Evolutionary conservation across 2,797 vertebrate species (phyloP).

Genomic region (Microctenopoma stevenorrisi): DNA sequence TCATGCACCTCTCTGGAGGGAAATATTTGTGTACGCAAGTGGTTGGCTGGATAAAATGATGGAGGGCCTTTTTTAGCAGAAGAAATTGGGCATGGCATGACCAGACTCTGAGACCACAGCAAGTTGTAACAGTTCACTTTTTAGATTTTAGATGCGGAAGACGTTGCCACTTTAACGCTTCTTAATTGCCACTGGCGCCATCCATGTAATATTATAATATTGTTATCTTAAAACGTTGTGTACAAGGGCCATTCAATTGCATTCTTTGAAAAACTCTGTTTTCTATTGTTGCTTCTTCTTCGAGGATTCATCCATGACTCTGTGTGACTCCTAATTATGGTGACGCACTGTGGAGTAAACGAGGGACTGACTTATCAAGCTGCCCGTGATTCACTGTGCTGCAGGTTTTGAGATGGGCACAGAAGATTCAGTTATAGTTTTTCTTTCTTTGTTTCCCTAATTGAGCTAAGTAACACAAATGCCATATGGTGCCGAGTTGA

Average conservation of each 20-base stretch:
- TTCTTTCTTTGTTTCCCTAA: conserved; percentile 42
- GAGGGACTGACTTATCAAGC: conserved; percentile 30
- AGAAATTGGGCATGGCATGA: too few species aligned
- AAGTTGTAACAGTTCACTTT: too few species aligned
- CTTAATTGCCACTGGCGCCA: neutral
- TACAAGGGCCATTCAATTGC: neutral
- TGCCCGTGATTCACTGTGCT: conserved; percentile 45
- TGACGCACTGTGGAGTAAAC: conserved; percentile 28
- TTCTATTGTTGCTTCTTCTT: conserved; percentile 21
- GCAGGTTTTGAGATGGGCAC: conserved; percentile 18
- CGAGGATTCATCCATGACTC: conserved; percentile 16
- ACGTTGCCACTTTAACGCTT: neutral
- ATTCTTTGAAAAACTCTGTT: neutral
- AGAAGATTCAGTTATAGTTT: conserved; percentile 27
- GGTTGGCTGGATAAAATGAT: neutral
- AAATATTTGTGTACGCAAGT: neutral
- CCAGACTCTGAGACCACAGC: too few species aligned
- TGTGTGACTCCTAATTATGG: conserved; percentile 43
- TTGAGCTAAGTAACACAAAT: conserved; percentile 10
- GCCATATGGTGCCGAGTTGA: conserved; percentile 2
- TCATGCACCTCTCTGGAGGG: too few species aligned
- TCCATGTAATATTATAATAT: neutral
- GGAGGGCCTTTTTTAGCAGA: neutral
- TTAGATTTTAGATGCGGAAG: neutral
- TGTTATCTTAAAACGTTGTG: neutral